These are phyloP conservation scores for Carabus problematicus DNA, from an alignment of 2,888 invertebrate genomes.

Conservation along the genomic window DNA sequence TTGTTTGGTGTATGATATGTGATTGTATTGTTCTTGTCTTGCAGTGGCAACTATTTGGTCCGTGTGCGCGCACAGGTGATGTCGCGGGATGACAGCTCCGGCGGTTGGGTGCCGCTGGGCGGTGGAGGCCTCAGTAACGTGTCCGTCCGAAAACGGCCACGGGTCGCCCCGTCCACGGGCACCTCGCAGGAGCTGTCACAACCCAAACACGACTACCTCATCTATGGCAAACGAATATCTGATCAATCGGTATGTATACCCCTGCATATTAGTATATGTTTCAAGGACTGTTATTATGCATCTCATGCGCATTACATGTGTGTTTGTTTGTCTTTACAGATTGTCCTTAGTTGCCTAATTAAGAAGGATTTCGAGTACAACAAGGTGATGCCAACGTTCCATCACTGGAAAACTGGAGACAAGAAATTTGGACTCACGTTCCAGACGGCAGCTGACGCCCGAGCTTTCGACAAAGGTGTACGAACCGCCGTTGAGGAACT, in stretches of 20 bases:
- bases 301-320: slow-evolving; percentile 7
- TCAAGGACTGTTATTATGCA: not conserved
- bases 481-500: slow-evolving; percentile 88
- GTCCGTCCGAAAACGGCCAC: slow-evolving; percentile 81
- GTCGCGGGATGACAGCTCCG: slow-evolving; percentile 96
- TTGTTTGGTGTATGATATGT: too few species aligned
- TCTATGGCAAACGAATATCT: slow-evolving; percentile 89
- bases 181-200: slow-evolving; percentile 52
- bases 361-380: slow-evolving; percentile 96
- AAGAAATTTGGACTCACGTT: slow-evolving; percentile 95
- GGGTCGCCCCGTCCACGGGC: slow-evolving; percentile 53
- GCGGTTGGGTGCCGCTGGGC: slow-evolving; percentile 93
- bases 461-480: slow-evolving; percentile 93
- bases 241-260: slow-evolving; percentile 79
- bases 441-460: slow-evolving; percentile 92
- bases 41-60: slow-evolving; percentile 89
- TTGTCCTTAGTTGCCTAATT: slow-evolving; percentile 91
- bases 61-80: slow-evolving; percentile 99
- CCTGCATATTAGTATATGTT: not conserved
- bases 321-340: slow-evolving; percentile 67
- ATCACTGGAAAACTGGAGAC: slow-evolving; percentile 96
- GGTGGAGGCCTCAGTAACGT: slow-evolving; percentile 95
- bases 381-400: slow-evolving; percentile 98
- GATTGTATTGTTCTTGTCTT: too few species aligned
- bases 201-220: slow-evolving; percentile 87